phyloP scores from a whole-genome alignment of 2,797 vertebrate species.

The Aulostomus chinensis region DNA sequence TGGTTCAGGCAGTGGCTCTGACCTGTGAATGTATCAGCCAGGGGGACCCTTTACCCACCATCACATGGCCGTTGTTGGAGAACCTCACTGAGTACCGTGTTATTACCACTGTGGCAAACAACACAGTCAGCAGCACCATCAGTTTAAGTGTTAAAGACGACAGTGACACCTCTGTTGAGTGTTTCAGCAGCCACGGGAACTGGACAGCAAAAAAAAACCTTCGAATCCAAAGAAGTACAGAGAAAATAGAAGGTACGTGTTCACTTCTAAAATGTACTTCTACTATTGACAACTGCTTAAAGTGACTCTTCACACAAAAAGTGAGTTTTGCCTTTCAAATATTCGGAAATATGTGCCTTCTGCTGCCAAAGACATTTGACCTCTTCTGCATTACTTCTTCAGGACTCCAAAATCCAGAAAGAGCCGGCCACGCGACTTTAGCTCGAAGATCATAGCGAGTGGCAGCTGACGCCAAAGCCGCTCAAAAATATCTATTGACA shows the following conservation, averaged over 20 bases:
- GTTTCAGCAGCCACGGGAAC: constrained; percentile 21
- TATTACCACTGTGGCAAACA: constrained; percentile 2
- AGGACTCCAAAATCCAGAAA: too few relatives aligned
- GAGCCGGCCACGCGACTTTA: too few relatives aligned
- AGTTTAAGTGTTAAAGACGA: neutral
- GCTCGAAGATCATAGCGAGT: too few relatives aligned
- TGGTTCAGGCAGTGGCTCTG: constrained; percentile 3
- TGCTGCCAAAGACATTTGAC: too few relatives aligned
- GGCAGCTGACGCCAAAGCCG: too few relatives aligned
- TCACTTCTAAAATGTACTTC: too few relatives aligned
- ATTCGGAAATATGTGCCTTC: too few relatives aligned
- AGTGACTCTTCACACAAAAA: too few relatives aligned
- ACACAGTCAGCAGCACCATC: constrained; percentile 28
- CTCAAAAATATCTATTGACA: too few relatives aligned
- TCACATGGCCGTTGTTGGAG: constrained; percentile 48
- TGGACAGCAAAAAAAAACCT: constrained; percentile 16
- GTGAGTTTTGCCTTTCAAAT: too few relatives aligned
- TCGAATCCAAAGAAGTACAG: rapidly evolving
- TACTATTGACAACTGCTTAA: too few relatives aligned
- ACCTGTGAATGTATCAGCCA: constrained; percentile 50
- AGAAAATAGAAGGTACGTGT: neutral
- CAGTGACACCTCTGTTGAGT: constrained; percentile 7
- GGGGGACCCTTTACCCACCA: constrained; percentile 37
- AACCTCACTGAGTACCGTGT: constrained; percentile 12
- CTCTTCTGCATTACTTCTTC: too few relatives aligned